Evolutionary conservation across 2,113 vertebrate species (phyloP).

Genomic region (Phodopus roborovskii): DNA sequence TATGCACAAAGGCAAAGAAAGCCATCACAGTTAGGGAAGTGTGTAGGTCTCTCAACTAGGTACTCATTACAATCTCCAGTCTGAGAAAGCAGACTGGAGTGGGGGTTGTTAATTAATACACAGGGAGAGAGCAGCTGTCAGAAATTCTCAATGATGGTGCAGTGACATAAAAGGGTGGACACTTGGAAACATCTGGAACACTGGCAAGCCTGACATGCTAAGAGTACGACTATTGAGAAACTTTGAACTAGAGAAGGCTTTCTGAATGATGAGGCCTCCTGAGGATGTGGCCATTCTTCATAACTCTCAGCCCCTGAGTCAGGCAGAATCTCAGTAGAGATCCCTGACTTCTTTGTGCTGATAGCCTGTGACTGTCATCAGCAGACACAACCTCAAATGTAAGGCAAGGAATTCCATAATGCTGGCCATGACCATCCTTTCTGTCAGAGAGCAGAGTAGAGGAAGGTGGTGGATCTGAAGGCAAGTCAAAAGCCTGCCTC

Average conservation of each 20-base stretch:
- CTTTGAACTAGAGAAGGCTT: not conserved
- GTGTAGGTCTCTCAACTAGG: not conserved
- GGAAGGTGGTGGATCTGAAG: not conserved
- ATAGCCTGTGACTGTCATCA: too few relatives aligned
- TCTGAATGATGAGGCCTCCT: not conserved
- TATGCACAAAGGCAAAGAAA: not conserved
- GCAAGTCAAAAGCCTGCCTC: not conserved
- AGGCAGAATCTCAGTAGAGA: not conserved
- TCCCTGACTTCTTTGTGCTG: not conserved
- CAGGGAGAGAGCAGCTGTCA: not conserved
- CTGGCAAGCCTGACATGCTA: not conserved
- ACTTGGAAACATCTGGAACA: not conserved
- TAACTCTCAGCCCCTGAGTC: not conserved
- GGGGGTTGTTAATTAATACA: not conserved
- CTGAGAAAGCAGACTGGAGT: not conserved
- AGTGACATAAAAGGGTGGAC: not conserved
- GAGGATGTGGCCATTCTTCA: not conserved
- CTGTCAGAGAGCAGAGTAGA: not conserved
- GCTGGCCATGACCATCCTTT: too few relatives aligned
- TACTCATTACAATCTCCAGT: not conserved
- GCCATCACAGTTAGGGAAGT: not conserved
- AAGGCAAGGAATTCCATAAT: not conserved
- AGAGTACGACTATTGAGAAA: not conserved
- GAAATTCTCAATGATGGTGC: not conserved
- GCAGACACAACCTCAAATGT: not conserved